Base-by-base conservation (phyloP, 2,113 vertebrate genomes). In the Pseudorhombus dupliciocellatus region DNA sequence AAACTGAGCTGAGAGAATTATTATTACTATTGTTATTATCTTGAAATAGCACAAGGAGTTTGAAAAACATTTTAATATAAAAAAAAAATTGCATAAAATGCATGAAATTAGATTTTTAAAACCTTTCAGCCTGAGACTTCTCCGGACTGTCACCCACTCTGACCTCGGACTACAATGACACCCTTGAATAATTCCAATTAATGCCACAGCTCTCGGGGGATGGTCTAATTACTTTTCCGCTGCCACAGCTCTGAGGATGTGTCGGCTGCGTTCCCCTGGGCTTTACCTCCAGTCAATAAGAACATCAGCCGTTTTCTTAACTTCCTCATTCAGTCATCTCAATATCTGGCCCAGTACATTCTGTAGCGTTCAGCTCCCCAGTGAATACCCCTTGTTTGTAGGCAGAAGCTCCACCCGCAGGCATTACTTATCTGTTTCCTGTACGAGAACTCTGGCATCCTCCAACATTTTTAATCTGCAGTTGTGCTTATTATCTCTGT, bases 141-240 rank as follows among this genome's bases (percentile, higher is more conserved):
- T 22, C 54, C 61, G 79, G 74, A 70, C 42, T 10, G 63, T 70
- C 59, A 48, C 51, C 76, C 53, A 40, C 42, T 21, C 64, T 84
- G 81, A 88, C 80, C 84, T 76, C 66, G 52, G 28, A 77, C 77
- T 75, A 60, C 61, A 74, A 20, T 77, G 84, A 78, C 81, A 74
- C 63, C 42, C 72, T 78, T 75, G 83, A 89, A 75, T 78, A 79
- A 87, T 76, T 87, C 79, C 62, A 86, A 81, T 90, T 81, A 90
- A 87, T 76, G 67, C 59, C 51, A 70, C 71, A 3, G 30, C 53
- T 81, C 81, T 72, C 70, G 58, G 81, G 77, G 77, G 73, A 63
- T 26, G 40, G 70, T 74, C 75, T 85, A 87, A 90, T 89, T 88
- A 83, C 79, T 80, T 83, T 79, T 79, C 70, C 52, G 15, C 70